Percentiles rank a stretch among this genome's conserved stretches.
Evolutionary conservation across 2,888 invertebrate species (phyloP).

Genomic region (Drosophila maculinotata): DNA sequence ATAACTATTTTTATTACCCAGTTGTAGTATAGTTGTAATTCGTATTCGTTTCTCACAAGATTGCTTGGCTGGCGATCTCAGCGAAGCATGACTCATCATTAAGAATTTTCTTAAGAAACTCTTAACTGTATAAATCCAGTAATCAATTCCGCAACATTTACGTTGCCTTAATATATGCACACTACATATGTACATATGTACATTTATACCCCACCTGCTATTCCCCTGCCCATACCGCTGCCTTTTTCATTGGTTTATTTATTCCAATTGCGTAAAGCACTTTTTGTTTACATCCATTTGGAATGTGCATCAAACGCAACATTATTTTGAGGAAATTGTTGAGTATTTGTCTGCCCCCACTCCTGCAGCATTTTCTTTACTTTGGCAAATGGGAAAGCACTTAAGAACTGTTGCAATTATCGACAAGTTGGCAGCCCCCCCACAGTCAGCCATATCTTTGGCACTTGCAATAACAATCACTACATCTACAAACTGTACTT

Average conservation of each 20-base stretch:
- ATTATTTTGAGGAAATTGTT: constrained; percentile 33
- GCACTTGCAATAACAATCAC: constrained; percentile 21
- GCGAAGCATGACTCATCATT: constrained; percentile 50
- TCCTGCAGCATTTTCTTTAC: not conserved
- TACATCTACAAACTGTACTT: constrained; percentile 35
- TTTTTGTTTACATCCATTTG: constrained; percentile 49
- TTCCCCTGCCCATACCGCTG: not conserved
- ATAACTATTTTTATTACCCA: not conserved
- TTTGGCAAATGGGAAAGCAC: constrained; percentile 56
- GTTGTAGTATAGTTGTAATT: not conserved
- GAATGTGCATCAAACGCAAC: constrained; percentile 23
- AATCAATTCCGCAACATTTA: constrained; percentile 59
- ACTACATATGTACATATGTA: not conserved
- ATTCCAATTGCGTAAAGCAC: constrained; percentile 16
- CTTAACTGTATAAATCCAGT: constrained; percentile 41
- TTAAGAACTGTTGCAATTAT: constrained; percentile 70
- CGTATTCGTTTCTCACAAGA: not conserved
- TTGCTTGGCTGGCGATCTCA: constrained; percentile 38
- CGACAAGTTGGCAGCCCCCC: constrained; percentile 54
- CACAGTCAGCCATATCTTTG: constrained; percentile 23
- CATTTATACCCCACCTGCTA: too few relatives aligned
- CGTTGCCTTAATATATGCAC: constrained; percentile 6
- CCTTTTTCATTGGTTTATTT: not conserved
- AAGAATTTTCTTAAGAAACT: constrained; percentile 15
- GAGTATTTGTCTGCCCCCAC: too few relatives aligned